Percentiles rank a stretch among this genome's conserved stretches.
phyloP scores from a whole-genome alignment of 2,113 vertebrate genomes.

The Corydoras sp. region DNA sequence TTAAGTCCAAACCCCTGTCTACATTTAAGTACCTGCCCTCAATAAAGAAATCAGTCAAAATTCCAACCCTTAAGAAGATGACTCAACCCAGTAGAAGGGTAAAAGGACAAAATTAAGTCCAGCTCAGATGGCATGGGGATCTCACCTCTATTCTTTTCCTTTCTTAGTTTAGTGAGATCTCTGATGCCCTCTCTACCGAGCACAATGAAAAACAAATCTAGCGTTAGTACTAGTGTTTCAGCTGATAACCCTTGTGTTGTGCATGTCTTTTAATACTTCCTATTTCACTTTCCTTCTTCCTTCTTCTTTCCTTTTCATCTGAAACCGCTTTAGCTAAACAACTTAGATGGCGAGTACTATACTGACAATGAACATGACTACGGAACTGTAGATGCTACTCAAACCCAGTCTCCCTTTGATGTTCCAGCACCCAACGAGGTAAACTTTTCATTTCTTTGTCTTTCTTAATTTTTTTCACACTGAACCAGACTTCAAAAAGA shows the following conservation, averaged over 20 bases:
- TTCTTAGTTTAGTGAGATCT: slow-evolving; percentile 75
- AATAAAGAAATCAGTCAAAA: slow-evolving; percentile 81
- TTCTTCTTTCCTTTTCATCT: too few relatives aligned
- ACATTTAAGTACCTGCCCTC: slow-evolving; percentile 71
- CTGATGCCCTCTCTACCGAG: slow-evolving; percentile 77
- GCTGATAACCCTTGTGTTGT: too few relatives aligned
- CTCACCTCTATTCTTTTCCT: slow-evolving; percentile 61
- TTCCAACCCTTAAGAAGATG: slow-evolving; percentile 83
- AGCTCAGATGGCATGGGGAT: slow-evolving; percentile 82
- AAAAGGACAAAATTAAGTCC: slow-evolving; percentile 63
- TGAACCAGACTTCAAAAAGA: background rate
- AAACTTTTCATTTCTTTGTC: slow-evolving; percentile 53
- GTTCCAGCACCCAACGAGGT: slow-evolving; percentile 81
- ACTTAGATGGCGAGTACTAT: slow-evolving; percentile 75
- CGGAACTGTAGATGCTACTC: slow-evolving; percentile 74
- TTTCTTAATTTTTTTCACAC: slow-evolving; percentile 18
- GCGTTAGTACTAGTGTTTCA: too few relatives aligned
- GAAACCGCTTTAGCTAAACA: slow-evolving; percentile 1
- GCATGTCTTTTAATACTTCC: too few relatives aligned
- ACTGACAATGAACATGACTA: slow-evolving; percentile 76
- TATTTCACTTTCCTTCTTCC: too few relatives aligned
- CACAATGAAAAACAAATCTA: slow-evolving; percentile 4
- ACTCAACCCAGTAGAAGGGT: slow-evolving; percentile 83
- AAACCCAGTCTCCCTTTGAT: slow-evolving; percentile 75
- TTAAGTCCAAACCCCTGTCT: slow-evolving; percentile 79